These are phyloP conservation scores for Cyprinodon diabolis DNA, from an alignment of 2,797 vertebrate species.

Conservation along the genomic window DNA sequence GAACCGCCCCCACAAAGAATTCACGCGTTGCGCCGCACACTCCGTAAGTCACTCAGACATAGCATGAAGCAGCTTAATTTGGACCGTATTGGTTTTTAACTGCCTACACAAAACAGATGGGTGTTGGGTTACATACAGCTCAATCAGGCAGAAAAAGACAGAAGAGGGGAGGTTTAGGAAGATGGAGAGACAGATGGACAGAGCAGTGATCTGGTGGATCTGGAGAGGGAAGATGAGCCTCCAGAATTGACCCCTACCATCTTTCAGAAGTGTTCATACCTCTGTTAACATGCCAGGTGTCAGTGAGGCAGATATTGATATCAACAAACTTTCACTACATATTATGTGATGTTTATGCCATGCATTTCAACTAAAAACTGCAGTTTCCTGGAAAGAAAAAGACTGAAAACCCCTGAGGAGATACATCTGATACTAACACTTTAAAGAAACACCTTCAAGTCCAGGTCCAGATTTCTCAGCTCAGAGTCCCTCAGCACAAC, in stretches of 20 bases:
- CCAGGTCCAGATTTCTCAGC: neutral
- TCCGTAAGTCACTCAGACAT: conserved; percentile 50
- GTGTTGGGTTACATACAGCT: conserved; percentile 61
- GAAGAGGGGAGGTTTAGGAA: conserved; percentile 48
- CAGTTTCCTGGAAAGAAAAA: neutral
- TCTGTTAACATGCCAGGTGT: neutral
- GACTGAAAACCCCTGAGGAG: neutral
- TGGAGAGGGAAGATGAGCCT: conserved; percentile 19
- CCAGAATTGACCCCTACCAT: conserved; percentile 14
- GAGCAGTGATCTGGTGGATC: conserved; percentile 45
- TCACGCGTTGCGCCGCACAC: conserved; percentile 36
- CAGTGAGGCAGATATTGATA: neutral
- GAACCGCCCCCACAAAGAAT: conserved; percentile 43
- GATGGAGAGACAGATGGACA: conserved; percentile 45
- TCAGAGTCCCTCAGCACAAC: neutral
- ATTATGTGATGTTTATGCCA: neutral
- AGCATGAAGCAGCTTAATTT: conserved; percentile 74
- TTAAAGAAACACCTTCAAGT: no score
- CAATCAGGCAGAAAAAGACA: conserved; percentile 58
- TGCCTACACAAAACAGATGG: conserved; percentile 68
- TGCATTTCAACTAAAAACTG: neutral
- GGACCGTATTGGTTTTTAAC: conserved; percentile 70
- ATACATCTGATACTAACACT: no score
- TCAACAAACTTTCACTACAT: neutral
- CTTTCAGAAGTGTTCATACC: neutral